Evolutionary conservation across 2,113 vertebrate genomes (phyloP).

Genomic region (Chaetorhynchus papuensis): DNA sequence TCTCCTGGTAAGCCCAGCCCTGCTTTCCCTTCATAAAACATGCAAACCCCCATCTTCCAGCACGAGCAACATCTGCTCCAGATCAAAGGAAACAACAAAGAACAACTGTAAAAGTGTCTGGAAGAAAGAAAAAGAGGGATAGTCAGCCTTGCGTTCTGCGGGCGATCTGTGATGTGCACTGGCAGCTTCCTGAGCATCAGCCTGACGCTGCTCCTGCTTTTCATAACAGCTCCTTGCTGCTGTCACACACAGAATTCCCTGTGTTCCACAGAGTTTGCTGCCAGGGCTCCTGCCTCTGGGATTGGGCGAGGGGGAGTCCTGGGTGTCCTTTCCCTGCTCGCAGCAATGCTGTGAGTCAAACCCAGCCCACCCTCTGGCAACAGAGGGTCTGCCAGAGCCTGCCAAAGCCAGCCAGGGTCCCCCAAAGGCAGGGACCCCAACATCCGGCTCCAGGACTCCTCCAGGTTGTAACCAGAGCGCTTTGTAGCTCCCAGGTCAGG

Average conservation of each 20-base stretch:
- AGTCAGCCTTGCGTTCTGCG: neutral
- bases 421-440: neutral
- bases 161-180: neutral
- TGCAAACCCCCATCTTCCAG: slow-evolving; percentile 15
- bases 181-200: slow-evolving; percentile 2
- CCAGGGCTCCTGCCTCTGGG: neutral
- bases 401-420: neutral
- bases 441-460: neutral
- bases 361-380: rapidly evolving
- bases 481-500: neutral
- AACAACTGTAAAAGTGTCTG: slow-evolving; percentile 11
- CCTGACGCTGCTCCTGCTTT: neutral
- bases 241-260: neutral
- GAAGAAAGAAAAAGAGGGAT: neutral
- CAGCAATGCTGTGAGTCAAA: rapidly evolving
- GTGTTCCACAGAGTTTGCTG: neutral
- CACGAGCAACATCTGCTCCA: slow-evolving; percentile 6
- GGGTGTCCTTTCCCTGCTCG: rapidly evolving
- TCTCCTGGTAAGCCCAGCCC: neutral
- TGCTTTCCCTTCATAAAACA: slow-evolving; percentile 6
- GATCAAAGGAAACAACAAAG: slow-evolving; percentile 51
- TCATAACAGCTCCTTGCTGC: neutral
- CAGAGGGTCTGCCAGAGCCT: rapidly evolving
- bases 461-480: neutral
- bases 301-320: rapidly evolving